Base-by-base conservation (phyloP, 2,888 invertebrate genomes). In the Hoplodrina blanda region DNA sequence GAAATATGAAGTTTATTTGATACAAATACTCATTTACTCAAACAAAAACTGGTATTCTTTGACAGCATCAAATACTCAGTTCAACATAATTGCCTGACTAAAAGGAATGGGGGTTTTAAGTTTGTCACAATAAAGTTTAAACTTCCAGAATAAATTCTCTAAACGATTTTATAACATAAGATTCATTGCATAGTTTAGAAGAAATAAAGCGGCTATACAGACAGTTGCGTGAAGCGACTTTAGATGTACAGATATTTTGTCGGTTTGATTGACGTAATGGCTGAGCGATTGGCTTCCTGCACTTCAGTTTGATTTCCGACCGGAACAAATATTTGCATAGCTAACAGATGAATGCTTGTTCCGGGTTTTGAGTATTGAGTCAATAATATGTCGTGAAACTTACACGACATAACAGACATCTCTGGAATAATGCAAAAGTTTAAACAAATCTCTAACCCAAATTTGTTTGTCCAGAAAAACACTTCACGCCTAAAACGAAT, bases 241-340 rank as follows among this genome's bases (percentile, higher is more conserved):
- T 41, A 37, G 37, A 37, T 8, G 8, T 0, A 37, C 37, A 37
- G 7, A 8, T 8, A 37, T 8, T 37, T 25, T 20, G 17, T 15
- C 13, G 4, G 15, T 13, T 53, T 13, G 33, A 44, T 72, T 41
- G 20, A 33, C 13, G 17, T 56, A 33, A 19, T 56, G 49, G 25
- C 46, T 46, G n/a, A 72, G 15, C 25, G 25, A 37, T 50, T 56
- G 10, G 6, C 30, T 44, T 20, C 19, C 19, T 20, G 10, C n/a
- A 53, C 11, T 30, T 56, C n/a, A 50, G 33, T 44, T 73, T 63
- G 17, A 50, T 73, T 63, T 20, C 20, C 13, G 30, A 13, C 13
- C n/a, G 15, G 50, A 62, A 41, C 62, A 49, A 73, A 73, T 70
- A 70, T 72, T 62, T 44, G 49, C 20, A 17, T 49, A 25, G 37